A percentile compares a stretch with the other conserved stretches of the same genome.
Evolutionary conservation across 2,797 vertebrate genomes (phyloP).

Genomic region (Borostomias antarcticus): DNA sequence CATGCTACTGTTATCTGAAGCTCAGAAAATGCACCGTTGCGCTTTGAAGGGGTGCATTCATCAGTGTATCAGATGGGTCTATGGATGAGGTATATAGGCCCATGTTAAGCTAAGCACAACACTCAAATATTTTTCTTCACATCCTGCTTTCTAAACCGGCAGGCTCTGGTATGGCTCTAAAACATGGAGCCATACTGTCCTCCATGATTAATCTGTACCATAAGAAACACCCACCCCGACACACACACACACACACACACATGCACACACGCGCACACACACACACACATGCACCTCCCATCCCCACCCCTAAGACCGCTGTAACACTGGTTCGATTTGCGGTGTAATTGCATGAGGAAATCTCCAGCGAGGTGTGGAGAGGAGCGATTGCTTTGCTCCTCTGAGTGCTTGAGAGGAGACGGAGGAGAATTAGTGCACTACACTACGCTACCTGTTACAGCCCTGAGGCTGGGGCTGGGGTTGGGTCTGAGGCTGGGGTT

Average conservation of each 20-base stretch:
- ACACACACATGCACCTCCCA: neutral
- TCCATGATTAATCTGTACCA: conserved; percentile 60
- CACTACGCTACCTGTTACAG: neutral
- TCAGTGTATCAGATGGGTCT: conserved; percentile 1
- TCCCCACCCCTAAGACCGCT: conserved; percentile 40
- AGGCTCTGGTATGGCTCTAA: no score
- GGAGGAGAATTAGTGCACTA: conserved; percentile 39
- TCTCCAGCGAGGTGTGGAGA: conserved; percentile 62
- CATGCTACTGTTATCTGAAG: conserved; percentile 15
- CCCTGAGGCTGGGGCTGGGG: no score
- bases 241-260: conserved; percentile 28
- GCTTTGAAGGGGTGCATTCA: neutral
- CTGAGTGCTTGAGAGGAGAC: conserved; percentile 63
- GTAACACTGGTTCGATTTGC: conserved; percentile 66
- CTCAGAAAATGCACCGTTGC: conserved; percentile 30
- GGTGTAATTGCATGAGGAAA: conserved; percentile 65
- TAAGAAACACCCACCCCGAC: conserved; percentile 48
- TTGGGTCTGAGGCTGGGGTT: no score
- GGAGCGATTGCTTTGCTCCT: conserved; percentile 62
- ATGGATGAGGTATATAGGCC: no score
- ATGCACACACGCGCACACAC: neutral
- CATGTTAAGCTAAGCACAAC: no score
- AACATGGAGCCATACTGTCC: no score
- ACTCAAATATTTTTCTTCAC: no score
- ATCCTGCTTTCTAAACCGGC: no score